These are phyloP conservation scores for Opisthocomus hoazin DNA, from an alignment of 2,113 vertebrate genomes.

Conservation along the genomic window DNA sequence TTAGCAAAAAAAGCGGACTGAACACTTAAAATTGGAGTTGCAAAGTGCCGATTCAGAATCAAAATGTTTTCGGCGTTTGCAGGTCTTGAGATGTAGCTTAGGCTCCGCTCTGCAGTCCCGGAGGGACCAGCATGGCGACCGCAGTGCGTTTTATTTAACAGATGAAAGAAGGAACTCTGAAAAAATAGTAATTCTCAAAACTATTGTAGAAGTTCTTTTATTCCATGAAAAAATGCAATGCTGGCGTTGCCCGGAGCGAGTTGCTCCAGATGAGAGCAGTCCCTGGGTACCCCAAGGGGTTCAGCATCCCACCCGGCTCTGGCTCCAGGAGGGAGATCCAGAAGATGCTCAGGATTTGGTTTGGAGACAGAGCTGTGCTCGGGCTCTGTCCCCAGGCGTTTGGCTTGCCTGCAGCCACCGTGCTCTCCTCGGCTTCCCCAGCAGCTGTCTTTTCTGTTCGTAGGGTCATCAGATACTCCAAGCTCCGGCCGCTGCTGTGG, in stretches of 20 bases:
- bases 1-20: neutral
- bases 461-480: neutral
- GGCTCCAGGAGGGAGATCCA: neutral
- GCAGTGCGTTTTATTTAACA: neutral
- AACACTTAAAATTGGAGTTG: neutral
- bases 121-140: neutral
- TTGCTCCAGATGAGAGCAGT: neutral
- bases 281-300: neutral
- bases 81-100: neutral
- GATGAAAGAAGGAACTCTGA: neutral
- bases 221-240: neutral
- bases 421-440: neutral
- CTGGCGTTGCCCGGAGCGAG: rapidly evolving
- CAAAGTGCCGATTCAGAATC: neutral
- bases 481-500: neutral
- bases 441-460: neutral
- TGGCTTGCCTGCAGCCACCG: neutral
- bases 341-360: neutral
- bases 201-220: neutral
- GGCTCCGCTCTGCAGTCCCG: neutral
- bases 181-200: neutral
- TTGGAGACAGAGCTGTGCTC: neutral
- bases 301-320: neutral
- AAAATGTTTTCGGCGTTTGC: neutral
- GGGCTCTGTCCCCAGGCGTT: neutral